These are phyloP conservation scores for Hypothenemus hampei DNA, from an alignment of 1,140 invertebrate species.

Conservation along the genomic window DNA sequence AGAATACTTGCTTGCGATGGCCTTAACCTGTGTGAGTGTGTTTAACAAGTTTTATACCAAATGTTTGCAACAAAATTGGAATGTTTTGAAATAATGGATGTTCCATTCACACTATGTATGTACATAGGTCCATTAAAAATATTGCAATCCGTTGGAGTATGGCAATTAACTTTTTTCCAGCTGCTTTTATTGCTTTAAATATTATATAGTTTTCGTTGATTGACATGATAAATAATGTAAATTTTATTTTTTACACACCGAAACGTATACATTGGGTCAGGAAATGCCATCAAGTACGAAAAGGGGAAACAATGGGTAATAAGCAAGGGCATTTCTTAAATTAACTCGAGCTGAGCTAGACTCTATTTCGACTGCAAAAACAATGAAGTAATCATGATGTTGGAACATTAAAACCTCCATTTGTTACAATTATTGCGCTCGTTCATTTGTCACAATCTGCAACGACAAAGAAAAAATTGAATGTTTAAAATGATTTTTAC, in stretches of 20 bases:
- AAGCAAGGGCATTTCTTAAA: slow-evolving; percentile 19
- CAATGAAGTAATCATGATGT: slow-evolving; percentile 38
- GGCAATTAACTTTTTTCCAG: too few species aligned
- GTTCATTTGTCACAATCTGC: slow-evolving; percentile 33
- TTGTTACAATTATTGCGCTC: slow-evolving; percentile 38
- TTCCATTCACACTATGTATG: too few species aligned
- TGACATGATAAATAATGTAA: too few species aligned
- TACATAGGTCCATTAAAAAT: too few species aligned
- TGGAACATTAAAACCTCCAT: slow-evolving; percentile 35
- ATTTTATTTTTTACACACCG: too few species aligned
- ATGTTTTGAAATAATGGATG: too few species aligned
- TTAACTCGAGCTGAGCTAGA: slow-evolving; percentile 16
- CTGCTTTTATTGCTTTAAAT: too few species aligned
- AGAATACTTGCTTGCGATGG: slow-evolving; percentile 12
- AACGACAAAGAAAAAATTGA: not conserved
- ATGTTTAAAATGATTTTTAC: not conserved
- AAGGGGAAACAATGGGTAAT: slow-evolving; percentile 18
- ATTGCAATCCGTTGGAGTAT: too few species aligned
- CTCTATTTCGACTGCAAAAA: slow-evolving; percentile 27
- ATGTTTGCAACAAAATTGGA: too few species aligned
- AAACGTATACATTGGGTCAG: slow-evolving; percentile 12
- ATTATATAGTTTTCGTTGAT: too few species aligned
- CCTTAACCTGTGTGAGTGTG: too few species aligned
- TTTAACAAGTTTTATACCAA: too few species aligned
- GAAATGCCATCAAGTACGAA: slow-evolving; percentile 19